Base-by-base conservation (phyloP, 2,113 vertebrate genomes). In the Embiotoca jacksoni region DNA sequence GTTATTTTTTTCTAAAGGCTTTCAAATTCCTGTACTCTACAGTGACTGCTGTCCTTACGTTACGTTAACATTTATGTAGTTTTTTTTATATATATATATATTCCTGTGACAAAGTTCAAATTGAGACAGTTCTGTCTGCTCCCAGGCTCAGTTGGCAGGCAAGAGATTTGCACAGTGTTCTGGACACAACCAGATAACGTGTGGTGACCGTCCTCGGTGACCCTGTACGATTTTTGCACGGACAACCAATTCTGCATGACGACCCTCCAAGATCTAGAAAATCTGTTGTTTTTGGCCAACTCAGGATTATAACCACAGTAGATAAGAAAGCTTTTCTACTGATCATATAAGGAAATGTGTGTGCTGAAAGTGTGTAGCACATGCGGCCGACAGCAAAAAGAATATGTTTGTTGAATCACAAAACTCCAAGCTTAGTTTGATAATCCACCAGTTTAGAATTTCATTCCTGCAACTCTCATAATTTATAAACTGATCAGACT, bases 181-280 rank as follows among this genome's bases (percentile, higher is more conserved):
- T 76, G 76, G 59, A 64, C 30, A 31, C 9, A 6, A 66, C 16
- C 2, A 70, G 73, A 85, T 84, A 78, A 75, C 55, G 37, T 35
- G 80, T 57, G 30, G 54, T 3, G 35, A 55, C 33, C 16, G 41
- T 71, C 67, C 63, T 58, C 64, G n/a, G 74, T 60, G 73, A 66
- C 58, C 23, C 63, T 46, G 2, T 15, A 2, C 3, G 3, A 7
- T 53, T 53, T 23, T 53, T 47, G 31, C n/a, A 50, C n/a, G 46
- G 54, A 64, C 16, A 23, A 23, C 23, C 23, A 23, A 23, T 23
- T 23, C 36, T 47, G 7, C 9, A 8, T 59, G 30, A 23, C 23
- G 14, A 11, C 30, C 36, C 33, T 62, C n/a, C 41, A 31, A 41
- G 39, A 69, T 59, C 53, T 31, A 54, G 11, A 61, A 62, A 44